Percentiles rank a stretch among this genome's conserved stretches.
phyloP scores from a whole-genome alignment of 2,888 invertebrate genomes.

The Napeogenes inachia region DNA sequence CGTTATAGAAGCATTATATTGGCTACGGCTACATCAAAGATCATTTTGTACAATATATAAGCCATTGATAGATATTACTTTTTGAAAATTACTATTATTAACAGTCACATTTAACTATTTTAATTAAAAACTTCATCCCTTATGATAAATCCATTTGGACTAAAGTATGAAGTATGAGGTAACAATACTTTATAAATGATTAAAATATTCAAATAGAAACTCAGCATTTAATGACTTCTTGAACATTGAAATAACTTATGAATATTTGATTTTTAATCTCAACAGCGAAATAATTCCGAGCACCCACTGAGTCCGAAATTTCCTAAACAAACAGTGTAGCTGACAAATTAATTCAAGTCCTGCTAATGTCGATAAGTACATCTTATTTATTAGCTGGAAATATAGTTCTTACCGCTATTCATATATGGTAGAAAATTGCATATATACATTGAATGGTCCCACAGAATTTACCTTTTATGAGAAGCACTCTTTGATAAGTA shows the following conservation, averaged over 20 bases:
- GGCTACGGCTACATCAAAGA: too few species aligned
- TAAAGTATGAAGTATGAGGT: too few species aligned
- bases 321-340: conserved; percentile 30
- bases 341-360: conserved; percentile 32
- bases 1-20: too few species aligned
- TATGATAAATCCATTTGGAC: too few species aligned
- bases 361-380: conserved; percentile 21
- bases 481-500: conserved; percentile 8
- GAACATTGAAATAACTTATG: conserved; percentile 27
- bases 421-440: not conserved
- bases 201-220: too few species aligned
- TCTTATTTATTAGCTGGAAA: conserved; percentile 7
- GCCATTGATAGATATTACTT: too few species aligned
- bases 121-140: too few species aligned
- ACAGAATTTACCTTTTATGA: conserved; percentile 12
- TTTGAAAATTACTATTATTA: too few species aligned
- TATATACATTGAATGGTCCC: not conserved
- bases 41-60: too few species aligned
- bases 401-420: not conserved
- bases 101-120: too few species aligned
- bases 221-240: conserved; percentile 22
- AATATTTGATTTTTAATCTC: conserved; percentile 32
- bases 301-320: conserved; percentile 21
- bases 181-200: too few species aligned
- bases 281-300: conserved; percentile 17